Conservation (phyloP, 2,888 invertebrate genomes). For the Platynereis dumerilii region DNA sequence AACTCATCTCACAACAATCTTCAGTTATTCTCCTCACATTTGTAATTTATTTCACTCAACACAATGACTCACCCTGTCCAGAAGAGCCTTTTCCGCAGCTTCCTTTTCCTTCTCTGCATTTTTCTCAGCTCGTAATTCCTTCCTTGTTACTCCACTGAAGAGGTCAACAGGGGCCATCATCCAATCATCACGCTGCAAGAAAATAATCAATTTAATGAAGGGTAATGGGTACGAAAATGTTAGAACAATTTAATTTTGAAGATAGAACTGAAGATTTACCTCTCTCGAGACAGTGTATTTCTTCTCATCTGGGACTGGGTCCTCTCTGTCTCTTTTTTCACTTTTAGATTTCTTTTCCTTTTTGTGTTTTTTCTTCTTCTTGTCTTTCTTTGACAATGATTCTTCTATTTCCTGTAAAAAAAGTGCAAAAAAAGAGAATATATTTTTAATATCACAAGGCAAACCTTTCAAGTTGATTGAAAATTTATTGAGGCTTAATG, state of each 20-base stretch:
- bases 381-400: slow-evolving; percentile 44
- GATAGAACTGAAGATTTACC: too few relatives aligned
- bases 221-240: too few relatives aligned
- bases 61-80: slow-evolving; percentile 1
- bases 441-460: background rate
- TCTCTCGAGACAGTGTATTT: background rate
- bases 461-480: background rate
- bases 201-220: background rate
- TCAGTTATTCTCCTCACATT: too few relatives aligned
- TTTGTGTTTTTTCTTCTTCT: slow-evolving; percentile 38
- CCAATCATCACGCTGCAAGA: slow-evolving; percentile 75
- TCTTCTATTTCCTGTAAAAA: slow-evolving; percentile 9
- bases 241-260: too few relatives aligned
- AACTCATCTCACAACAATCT: too few relatives aligned
- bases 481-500: too few relatives aligned
- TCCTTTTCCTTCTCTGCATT: slow-evolving; percentile 38
- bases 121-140: slow-evolving; percentile 48
- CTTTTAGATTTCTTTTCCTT: slow-evolving; percentile 58
- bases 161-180: slow-evolving; percentile 73
- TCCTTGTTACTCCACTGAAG: slow-evolving; percentile 61
- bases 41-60: too few relatives aligned
- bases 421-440: background rate
- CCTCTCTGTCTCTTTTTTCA: slow-evolving; percentile 43
- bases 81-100: slow-evolving; percentile 17
- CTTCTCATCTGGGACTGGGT: background rate